Base-by-base conservation (phyloP, 2,888 invertebrate species). In the Pinctada fucata region DNA sequence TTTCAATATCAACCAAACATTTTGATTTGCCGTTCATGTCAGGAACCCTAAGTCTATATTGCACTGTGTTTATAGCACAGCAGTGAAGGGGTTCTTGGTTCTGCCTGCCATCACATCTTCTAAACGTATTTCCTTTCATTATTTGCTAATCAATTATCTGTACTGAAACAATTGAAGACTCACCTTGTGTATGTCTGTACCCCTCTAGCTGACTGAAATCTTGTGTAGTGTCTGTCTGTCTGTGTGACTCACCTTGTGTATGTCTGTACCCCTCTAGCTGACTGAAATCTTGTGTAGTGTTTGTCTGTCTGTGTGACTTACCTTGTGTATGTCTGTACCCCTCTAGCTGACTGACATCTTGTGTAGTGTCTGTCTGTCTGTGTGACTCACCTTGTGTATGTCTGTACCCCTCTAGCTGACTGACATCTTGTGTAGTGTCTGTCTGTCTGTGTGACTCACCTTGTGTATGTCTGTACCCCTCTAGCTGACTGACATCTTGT, bases 311-410 rank as follows among this genome's bases (percentile, higher is more conserved):
- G n/a, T n/a, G n/a, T n/a, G n/a, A n/a, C 58, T 45, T 72, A 74
- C 76, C 72, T 71, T 68, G 79, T n/a, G 76, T 31, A 8, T 74
- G 48, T 47, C 47, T 51, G 64, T 72, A 71, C 10, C 71, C 73
- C 58, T 81, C 80, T 13, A 82, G 83, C 67, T 89, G 86, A 45
- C 86, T 84, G 74, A 88, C 89, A 67, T 83, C 86, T 68, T 89
- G 89, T 2, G 90, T 90, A 3, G 90, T 90, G 79, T 90, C 90
- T 16, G 89, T n/a, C n/a, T n/a, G n/a, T n/a, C n/a, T n/a, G n/a
- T n/a, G n/a, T n/a, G n/a, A n/a, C 58, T 45, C 68, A 74, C 76
- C 72, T 71, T 68, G 79, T n/a, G 76, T 31, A 8, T 74, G 48
- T 47, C 47, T 51, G 64, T 72, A 71, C 10, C 71, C 73, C 58